These are phyloP conservation scores for Alloplasta piceator DNA, from an alignment of 2,888 invertebrate species.

Conservation along the genomic window DNA sequence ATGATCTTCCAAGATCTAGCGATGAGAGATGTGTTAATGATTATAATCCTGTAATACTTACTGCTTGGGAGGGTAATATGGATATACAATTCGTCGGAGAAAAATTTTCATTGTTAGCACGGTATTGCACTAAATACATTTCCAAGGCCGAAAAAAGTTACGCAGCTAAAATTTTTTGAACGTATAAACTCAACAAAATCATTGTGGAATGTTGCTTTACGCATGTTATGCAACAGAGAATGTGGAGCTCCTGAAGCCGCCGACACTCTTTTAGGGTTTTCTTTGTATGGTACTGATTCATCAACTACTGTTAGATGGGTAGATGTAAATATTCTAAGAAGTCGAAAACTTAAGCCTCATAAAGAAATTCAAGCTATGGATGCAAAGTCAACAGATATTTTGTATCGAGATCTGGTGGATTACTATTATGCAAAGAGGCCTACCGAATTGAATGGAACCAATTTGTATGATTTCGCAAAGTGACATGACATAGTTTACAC, in stretches of 20 bases:
- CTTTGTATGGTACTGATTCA: slow-evolving; percentile 44
- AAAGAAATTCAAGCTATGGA: slow-evolving; percentile 34
- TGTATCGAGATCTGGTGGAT: slow-evolving; percentile 71
- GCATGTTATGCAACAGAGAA: neutral
- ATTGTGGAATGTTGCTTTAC: slow-evolving; percentile 63
- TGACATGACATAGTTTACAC: neutral
- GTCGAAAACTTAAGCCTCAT: slow-evolving; percentile 47
- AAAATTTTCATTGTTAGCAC: slow-evolving; percentile 17
- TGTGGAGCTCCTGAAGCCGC: slow-evolving; percentile 62
- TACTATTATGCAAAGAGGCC: slow-evolving; percentile 73
- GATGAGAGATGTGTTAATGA: slow-evolving; percentile 38
- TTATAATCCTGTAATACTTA: neutral
- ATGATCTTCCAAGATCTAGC: slow-evolving; percentile 29
- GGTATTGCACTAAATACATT: slow-evolving; percentile 34
- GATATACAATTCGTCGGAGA: slow-evolving; percentile 1
- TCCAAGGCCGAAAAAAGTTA: slow-evolving; percentile 47
- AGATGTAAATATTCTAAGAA: slow-evolving; percentile 67
- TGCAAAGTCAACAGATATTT: slow-evolving; percentile 72
- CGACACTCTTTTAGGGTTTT: slow-evolving; percentile 32
- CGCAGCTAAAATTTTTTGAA: slow-evolving; percentile 49
- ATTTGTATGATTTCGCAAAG: slow-evolving; percentile 51
- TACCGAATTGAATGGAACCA: slow-evolving; percentile 65
- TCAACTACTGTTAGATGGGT: slow-evolving; percentile 77
- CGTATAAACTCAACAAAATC: slow-evolving; percentile 72
- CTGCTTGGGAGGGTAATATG: too few relatives aligned